Evolutionary conservation across 2,113 vertebrate genomes (phyloP), one percentile per base, ranked within the genome.

Genomic region (Tretioscincus oriximinensis): DNA sequence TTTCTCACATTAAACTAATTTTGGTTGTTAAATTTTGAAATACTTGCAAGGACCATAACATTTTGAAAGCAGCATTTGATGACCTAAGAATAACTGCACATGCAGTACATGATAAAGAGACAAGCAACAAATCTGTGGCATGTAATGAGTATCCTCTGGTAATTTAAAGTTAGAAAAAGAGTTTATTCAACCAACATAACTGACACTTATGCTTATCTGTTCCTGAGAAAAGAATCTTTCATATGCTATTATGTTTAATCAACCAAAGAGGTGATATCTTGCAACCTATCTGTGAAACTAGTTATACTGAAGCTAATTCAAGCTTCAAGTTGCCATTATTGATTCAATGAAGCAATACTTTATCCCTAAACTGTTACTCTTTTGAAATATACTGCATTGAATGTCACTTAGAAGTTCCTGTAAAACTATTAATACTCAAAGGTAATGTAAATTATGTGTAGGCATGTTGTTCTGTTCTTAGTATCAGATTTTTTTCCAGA

Each of bases 221-320:
- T 31, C 73, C 72, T 26, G 28, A 60, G 54, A 10, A 74, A 74
- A 58, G 7, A 60, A 28, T 31, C 28, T 74, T 60, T 74, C 51
- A 74, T 31, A 60, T 74, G 51, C 73, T 60, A 35, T 74, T 74
- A 35, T 60, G 54, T 74, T 60, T 74, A 60, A 74, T 74, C 73
- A 74, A 58, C 73, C 73, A 74, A 74, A 60, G 49, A 74, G 20
- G 49, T 74, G 73, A 60, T 21, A 60, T 74, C 51, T 74, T 74
- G 29, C 73, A 21, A 74, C 31, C 28, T 51, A 51, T n/a, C 28
- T 73, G 47, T 51, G 47, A 73, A 73, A 51, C 70, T 35, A 74
- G 73, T 74, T 35, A 60, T 29, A 60, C 28, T 28, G 7, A 51
- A 73, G 26, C 47, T 73, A 73, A 73, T 73, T 51, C 47, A 74